These are phyloP conservation scores for Lepilemur ruficaudatus DNA, from an alignment of 2,797 vertebrate genomes.

Conservation along the genomic window DNA sequence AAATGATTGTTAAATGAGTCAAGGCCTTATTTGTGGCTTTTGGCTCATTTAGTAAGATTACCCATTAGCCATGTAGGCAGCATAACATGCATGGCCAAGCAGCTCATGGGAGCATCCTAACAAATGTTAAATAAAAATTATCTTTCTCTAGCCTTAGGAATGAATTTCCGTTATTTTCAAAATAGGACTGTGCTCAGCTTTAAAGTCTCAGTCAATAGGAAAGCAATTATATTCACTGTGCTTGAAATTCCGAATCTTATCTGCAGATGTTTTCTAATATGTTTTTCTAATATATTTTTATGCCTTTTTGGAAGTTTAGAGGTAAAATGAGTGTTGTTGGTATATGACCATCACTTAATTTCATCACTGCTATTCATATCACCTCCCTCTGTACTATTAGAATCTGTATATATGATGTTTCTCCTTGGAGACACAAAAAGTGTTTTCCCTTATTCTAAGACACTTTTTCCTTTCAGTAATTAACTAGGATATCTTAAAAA, in stretches of 20 bases:
- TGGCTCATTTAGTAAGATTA: conserved; percentile 74
- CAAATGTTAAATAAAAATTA: conserved; percentile 77
- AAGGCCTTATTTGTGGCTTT: conserved; percentile 74
- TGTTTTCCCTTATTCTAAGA: not conserved
- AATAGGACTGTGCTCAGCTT: conserved; percentile 37
- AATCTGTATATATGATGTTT: not conserved
- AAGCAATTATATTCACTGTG: conserved; percentile 38
- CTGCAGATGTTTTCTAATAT: not conserved
- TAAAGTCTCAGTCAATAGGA: conserved; percentile 39
- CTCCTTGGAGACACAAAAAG: not conserved
- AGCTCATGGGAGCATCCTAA: conserved; percentile 69
- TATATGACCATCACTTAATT: not conserved
- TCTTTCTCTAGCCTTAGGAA: conserved; percentile 47
- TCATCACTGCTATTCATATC: not conserved
- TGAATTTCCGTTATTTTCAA: conserved; percentile 59
- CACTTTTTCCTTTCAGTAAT: not conserved
- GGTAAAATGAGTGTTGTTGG: not conserved
- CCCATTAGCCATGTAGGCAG: conserved; percentile 61
- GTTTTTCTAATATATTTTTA: not conserved
- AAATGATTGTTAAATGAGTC: conserved; percentile 77
- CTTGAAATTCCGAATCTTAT: conserved; percentile 50
- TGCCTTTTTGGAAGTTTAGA: not conserved
- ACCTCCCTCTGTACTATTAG: not conserved
- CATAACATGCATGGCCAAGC: conserved; percentile 64
- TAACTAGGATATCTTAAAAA: conserved; percentile 33